Conservation (phyloP, 2,797 vertebrate species). For the Muscicapa striata region DNA sequence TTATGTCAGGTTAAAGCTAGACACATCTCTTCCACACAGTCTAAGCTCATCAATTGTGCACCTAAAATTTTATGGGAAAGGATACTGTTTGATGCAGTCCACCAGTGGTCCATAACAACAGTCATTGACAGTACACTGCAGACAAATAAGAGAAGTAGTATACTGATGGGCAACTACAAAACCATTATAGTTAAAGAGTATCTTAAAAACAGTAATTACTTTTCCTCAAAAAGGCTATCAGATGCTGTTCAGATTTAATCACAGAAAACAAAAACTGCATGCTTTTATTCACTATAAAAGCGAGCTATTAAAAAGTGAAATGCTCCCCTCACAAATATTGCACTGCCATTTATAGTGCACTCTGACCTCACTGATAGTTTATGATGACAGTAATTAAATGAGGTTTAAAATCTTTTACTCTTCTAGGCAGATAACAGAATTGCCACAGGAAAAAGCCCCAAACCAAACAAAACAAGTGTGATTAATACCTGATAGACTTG, state of each 20-base stretch:
- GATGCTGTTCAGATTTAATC: conserved; percentile 81
- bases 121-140: conserved; percentile 98
- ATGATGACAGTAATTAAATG: conserved; percentile 84
- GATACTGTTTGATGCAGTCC: conserved; percentile 99
- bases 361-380: conserved; percentile 81
- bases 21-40: conserved; percentile 89
- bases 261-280: conserved; percentile 79
- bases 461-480: conserved; percentile 68
- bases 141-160: conserved; percentile 72
- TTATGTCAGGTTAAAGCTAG: conserved; percentile 93
- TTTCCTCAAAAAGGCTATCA: conserved; percentile 70
- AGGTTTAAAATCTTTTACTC: conserved; percentile 81
- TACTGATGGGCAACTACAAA: conserved; percentile 31
- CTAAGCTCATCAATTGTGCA: conserved; percentile 91
- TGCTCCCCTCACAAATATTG: conserved; percentile 75
- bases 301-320: conserved; percentile 80
- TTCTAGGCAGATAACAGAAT: conserved; percentile 74
- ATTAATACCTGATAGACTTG: conserved; percentile 93
- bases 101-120: conserved; percentile 99
- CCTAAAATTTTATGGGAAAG: conserved; percentile 95
- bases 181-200: conserved; percentile 59
- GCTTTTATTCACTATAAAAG: conserved; percentile 78
- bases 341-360: conserved; percentile 76
- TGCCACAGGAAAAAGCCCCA: conserved; percentile 53
- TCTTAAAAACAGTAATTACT: conserved; percentile 74